Conservation (phyloP, 2,797 vertebrate species). For the Neosilurus hyrtlii region DNA sequence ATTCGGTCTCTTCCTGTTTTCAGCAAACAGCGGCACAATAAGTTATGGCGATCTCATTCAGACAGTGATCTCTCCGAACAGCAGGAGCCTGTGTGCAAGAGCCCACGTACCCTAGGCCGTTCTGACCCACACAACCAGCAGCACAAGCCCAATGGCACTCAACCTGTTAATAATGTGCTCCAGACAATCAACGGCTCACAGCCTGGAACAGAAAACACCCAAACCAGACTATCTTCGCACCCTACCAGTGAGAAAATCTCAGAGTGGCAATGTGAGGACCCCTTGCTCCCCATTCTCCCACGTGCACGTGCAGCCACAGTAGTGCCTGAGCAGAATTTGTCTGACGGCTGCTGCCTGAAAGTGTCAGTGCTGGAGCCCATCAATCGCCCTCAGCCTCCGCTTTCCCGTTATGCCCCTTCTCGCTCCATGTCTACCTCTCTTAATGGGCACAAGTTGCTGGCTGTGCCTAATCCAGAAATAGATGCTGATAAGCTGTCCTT, state of each 20-base stretch:
- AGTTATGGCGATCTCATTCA: constrained; percentile 95
- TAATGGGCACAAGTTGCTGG: constrained; percentile 19
- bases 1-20: constrained; percentile 16
- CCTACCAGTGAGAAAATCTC: constrained; percentile 43
- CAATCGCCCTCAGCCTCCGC: constrained; percentile 60
- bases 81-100: constrained; percentile 74
- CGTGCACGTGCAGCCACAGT: constrained; percentile 80
- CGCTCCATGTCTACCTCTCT: constrained; percentile 54
- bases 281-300: constrained; percentile 70
- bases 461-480: constrained; percentile 50
- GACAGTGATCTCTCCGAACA: constrained; percentile 91
- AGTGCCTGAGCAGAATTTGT: constrained; percentile 73
- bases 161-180: constrained; percentile 84
- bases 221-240: constrained; percentile 14
- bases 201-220: constrained; percentile 59
- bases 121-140: constrained; percentile 70
- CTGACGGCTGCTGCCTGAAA: constrained; percentile 65
- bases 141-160: constrained; percentile 65
- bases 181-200: constrained; percentile 66
- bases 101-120: constrained; percentile 59
- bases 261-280: constrained; percentile 48
- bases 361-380: constrained; percentile 54
- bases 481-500: constrained; percentile 50
- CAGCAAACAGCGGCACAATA: constrained; percentile 98
- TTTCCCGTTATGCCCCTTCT: constrained; percentile 61